Evolutionary conservation across 2,888 invertebrate species (phyloP).

Genomic region (Agrotis puta): DNA sequence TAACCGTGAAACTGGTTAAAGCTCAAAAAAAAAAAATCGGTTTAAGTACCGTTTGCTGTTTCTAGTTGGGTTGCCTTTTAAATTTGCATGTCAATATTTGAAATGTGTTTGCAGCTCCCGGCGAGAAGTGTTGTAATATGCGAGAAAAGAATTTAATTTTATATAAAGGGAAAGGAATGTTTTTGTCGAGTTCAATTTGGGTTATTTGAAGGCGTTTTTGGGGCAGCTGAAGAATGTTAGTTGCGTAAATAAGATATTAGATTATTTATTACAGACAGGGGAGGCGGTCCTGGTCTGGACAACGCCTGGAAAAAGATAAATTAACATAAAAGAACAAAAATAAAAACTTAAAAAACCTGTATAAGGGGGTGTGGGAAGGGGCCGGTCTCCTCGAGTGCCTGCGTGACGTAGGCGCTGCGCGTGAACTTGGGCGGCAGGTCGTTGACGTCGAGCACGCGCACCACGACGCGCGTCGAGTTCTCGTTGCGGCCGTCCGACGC

Average conservation of each 20-base stretch:
- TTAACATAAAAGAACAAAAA: slow-evolving; percentile 67
- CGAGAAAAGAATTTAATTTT: slow-evolving; percentile 46
- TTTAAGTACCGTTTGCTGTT: slow-evolving; percentile 45
- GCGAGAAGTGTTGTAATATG: slow-evolving; percentile 37
- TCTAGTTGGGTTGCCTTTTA: slow-evolving; percentile 40
- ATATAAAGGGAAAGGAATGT: slow-evolving; percentile 27
- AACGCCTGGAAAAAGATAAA: slow-evolving; percentile 11
- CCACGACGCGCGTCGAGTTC: slow-evolving; percentile 95
- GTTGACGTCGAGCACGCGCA: slow-evolving; percentile 96
- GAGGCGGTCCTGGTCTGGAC: slow-evolving; percentile 1
- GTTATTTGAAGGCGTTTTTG: slow-evolving; percentile 25
- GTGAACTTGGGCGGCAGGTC: slow-evolving; percentile 96
- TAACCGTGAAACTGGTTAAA: slow-evolving; percentile 30
- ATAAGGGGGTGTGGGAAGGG: slow-evolving; percentile 93
- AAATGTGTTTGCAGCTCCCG: slow-evolving; percentile 49
- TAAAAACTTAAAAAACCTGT: slow-evolving; percentile 91
- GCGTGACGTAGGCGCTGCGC: slow-evolving; percentile 93
- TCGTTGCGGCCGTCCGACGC: slow-evolving; percentile 97
- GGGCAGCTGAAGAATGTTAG: slow-evolving; percentile 42
- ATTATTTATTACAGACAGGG: slow-evolving; percentile 9
- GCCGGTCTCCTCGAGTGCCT: slow-evolving; percentile 94
- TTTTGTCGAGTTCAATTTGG: slow-evolving; percentile 26
- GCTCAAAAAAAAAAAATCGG: slow-evolving; percentile 44
- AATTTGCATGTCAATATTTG: slow-evolving; percentile 56
- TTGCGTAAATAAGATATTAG: slow-evolving; percentile 5